Evolutionary conservation across 2,113 vertebrate species (phyloP).

Genomic region (Mustela nigripes): DNA sequence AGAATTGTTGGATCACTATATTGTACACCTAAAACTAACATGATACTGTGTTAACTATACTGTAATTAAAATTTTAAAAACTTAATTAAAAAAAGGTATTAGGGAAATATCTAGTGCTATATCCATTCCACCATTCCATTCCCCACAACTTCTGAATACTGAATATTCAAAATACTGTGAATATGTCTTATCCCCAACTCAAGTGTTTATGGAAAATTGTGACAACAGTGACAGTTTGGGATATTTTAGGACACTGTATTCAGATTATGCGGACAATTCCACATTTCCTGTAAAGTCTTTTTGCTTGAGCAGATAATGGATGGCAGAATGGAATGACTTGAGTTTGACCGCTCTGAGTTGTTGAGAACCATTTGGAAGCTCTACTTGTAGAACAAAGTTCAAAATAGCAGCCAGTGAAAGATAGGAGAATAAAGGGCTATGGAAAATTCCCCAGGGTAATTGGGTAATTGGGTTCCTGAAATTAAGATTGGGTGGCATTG

Average conservation of each 20-base stretch:
- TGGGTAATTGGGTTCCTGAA: neutral
- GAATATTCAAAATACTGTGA: neutral
- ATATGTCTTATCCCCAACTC: neutral
- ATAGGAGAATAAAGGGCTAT: constrained; percentile 20
- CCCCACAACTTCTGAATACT: neutral
- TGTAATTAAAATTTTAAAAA: neutral
- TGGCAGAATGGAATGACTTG: neutral
- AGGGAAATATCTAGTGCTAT: neutral
- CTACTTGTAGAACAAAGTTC: constrained; percentile 65
- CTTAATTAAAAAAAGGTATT: neutral
- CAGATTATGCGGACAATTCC: neutral
- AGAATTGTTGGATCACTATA: neutral
- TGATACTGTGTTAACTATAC: neutral
- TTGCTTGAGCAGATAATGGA: neutral
- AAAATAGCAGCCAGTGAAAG: constrained; percentile 53
- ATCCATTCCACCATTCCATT: neutral
- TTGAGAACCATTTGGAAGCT: constrained; percentile 57
- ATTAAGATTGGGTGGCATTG: constrained; percentile 44
- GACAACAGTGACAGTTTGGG: neutral
- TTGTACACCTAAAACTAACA: neutral
- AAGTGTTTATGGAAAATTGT: neutral
- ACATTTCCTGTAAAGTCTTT: neutral
- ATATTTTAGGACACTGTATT: neutral
- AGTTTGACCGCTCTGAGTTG: neutral
- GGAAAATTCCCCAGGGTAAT: constrained; percentile 68